phyloP scores from a whole-genome alignment of 2,888 invertebrate genomes.

The Microplitis deprimator region DNA sequence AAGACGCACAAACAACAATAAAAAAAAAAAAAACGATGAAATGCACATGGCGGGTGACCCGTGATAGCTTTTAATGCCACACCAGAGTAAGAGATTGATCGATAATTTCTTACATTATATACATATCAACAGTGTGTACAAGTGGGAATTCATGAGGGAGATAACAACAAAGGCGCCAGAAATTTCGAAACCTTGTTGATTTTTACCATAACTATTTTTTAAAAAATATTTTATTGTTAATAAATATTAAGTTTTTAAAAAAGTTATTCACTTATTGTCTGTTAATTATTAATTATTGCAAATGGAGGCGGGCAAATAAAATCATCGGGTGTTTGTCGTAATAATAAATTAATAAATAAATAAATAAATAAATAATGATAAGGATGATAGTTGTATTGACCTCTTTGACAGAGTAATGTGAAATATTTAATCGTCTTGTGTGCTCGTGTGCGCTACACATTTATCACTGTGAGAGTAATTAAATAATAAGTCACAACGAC shows the following conservation, averaged over 20 bases:
- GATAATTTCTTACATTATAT: neutral
- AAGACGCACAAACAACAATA: neutral
- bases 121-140: neutral
- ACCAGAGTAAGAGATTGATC: neutral
- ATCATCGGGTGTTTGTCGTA: neutral
- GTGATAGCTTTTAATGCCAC: conserved; percentile 1
- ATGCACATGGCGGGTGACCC: conserved; percentile 1
- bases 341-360: conserved; percentile 35
- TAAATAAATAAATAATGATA: conserved; percentile 44
- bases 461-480: conserved; percentile 65
- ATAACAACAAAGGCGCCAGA: conserved; percentile 23
- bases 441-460: conserved; percentile 45
- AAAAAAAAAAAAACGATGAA: neutral
- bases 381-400: conserved; percentile 26
- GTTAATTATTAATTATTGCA: no score
- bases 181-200: conserved; percentile 1
- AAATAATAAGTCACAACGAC: conserved; percentile 63
- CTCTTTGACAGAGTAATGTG: conserved; percentile 38
- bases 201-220: conserved; percentile 4
- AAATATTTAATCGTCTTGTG: conserved; percentile 56
- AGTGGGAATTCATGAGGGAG: conserved; percentile 2
- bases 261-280: no score
- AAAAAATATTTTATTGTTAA: neutral
- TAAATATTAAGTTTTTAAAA: neutral
- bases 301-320: no score